A percentile compares a stretch with the other conserved stretches of the same genome.
Conservation (phyloP, 2,797 vertebrate species). For the Linurgus olivaceus region DNA sequence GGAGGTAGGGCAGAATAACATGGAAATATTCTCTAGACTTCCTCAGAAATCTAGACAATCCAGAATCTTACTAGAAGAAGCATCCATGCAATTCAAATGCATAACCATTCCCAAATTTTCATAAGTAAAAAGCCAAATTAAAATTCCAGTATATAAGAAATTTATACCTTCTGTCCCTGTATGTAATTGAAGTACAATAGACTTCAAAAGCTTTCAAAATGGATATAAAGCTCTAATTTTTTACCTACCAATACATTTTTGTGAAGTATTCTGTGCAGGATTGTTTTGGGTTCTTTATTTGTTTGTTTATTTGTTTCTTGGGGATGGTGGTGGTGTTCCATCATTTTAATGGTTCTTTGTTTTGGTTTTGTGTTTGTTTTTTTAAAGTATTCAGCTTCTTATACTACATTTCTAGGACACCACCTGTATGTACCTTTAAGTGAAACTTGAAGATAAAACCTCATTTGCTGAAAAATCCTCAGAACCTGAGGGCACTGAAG, state of each 20-base stretch:
- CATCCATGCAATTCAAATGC: not conserved
- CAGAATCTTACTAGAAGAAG: not conserved
- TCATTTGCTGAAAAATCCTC: not conserved
- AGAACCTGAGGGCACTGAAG: not conserved
- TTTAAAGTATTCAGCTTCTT: not conserved
- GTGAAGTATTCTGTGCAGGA: not conserved
- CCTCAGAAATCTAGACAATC: not conserved
- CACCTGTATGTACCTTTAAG: not conserved
- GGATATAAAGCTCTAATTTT: not conserved
- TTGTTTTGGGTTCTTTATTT: not conserved
- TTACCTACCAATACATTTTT: not conserved
- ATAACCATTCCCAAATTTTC: not conserved
- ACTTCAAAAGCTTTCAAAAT: not conserved
- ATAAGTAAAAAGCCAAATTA: not conserved
- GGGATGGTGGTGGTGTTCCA: accelerated
- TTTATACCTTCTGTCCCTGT: not conserved
- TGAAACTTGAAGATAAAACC: not conserved
- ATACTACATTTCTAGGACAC: not conserved
- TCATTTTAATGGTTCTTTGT: not conserved
- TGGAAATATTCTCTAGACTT: not conserved
- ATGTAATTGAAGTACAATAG: not conserved
- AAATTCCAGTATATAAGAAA: not conserved
- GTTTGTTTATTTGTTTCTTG: too few relatives aligned
- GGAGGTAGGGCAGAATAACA: not conserved
- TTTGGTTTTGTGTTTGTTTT: not conserved